phyloP scores from a whole-genome alignment of 2,797 vertebrate species.

The Diceros bicornis region DNA sequence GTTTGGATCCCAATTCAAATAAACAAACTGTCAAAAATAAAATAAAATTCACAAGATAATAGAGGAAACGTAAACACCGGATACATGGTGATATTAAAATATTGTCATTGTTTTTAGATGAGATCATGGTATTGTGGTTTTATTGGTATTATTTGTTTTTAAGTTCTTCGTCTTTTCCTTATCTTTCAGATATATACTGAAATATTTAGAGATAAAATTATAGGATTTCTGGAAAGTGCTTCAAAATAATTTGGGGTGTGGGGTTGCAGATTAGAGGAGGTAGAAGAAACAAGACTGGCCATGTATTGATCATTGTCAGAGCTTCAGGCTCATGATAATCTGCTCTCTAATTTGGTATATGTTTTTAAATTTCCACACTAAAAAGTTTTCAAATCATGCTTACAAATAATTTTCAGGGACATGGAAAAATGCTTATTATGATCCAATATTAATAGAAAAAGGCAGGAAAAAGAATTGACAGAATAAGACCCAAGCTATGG shows the following conservation, averaged over 20 bases:
- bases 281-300: neutral
- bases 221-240: neutral
- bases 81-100: neutral
- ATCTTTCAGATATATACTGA: slow-evolving; percentile 2
- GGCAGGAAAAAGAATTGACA: neutral
- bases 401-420: slow-evolving; percentile 2
- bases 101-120: neutral
- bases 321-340: neutral
- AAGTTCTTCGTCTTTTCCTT: neutral
- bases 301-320: neutral
- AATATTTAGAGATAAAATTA: slow-evolving; percentile 32
- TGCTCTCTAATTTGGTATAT: neutral
- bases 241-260: neutral
- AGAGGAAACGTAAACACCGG: neutral
- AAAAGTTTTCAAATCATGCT: neutral
- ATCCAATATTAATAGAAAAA: neutral
- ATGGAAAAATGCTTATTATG: neutral
- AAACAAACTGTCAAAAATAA: neutral
- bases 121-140: neutral
- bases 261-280: neutral
- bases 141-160: neutral
- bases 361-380: neutral
- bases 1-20: neutral
- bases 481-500: neutral
- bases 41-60: neutral